These are phyloP conservation scores for Glaucidium brasilianum DNA, from an alignment of 2,113 vertebrate species.

Conservation along the genomic window DNA sequence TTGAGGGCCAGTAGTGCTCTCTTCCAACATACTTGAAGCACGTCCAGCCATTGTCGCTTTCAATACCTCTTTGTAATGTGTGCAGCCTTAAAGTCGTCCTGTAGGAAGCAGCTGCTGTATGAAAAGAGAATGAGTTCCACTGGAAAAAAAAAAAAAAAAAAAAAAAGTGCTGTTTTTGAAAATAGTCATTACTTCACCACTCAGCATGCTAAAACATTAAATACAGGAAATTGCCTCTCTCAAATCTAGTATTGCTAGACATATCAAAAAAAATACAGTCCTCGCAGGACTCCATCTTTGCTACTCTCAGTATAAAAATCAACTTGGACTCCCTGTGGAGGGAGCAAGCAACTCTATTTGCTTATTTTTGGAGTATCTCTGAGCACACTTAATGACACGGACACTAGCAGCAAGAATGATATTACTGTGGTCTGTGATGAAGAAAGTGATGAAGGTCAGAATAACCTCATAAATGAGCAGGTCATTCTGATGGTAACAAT, in stretches of 20 bases:
- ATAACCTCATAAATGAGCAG: neutral
- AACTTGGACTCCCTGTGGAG: neutral
- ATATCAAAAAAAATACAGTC: conserved; percentile 43
- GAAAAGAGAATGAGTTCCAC: conserved; percentile 39
- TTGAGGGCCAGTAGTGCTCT: neutral
- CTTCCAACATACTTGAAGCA: neutral
- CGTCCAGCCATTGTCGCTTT: conserved; percentile 23
- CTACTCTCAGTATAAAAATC: conserved; percentile 50
- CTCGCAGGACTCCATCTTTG: conserved; percentile 23
- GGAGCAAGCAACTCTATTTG: conserved; percentile 21
- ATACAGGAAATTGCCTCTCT: conserved; percentile 32
- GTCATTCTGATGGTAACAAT: neutral
- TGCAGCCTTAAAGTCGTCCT: neutral
- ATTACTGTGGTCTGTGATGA: neutral
- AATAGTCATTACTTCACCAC: conserved; percentile 14
- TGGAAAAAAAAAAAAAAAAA: conserved; percentile 3
- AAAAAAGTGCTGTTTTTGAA: conserved; percentile 13
- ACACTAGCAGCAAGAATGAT: neutral
- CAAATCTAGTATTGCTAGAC: conserved; percentile 19
- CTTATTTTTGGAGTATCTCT: conserved; percentile 53
- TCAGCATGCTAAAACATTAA: conserved; percentile 24
- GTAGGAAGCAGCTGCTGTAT: conserved; percentile 55
- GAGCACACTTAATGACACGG: neutral
- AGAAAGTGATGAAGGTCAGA: conserved; percentile 24
- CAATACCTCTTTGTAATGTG: conserved; percentile 34